Percentiles rank a stretch among this genome's conserved stretches.
phyloP scores from a whole-genome alignment of 2,888 invertebrate species.

The Calameuta filiformis region DNA sequence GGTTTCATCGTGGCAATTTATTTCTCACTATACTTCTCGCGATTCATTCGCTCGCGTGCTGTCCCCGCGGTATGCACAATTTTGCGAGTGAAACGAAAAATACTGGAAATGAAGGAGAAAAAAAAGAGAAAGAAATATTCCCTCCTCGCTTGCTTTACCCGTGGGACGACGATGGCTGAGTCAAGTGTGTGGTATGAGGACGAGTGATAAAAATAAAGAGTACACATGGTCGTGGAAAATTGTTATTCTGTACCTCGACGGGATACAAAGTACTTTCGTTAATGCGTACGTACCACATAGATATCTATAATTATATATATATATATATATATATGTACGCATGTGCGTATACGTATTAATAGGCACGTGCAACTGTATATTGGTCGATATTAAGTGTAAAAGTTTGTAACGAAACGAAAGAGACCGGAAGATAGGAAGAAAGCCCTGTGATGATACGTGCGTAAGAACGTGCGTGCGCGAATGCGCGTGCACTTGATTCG shows the following conservation, averaged over 20 bases:
- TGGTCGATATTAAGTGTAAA: constrained; percentile 12
- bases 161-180: neutral
- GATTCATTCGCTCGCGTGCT: neutral
- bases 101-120: neutral
- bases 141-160: neutral
- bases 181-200: neutral
- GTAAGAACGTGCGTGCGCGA: neutral
- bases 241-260: neutral
- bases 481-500: neutral
- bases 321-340: constrained; percentile 6
- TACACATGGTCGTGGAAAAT: neutral
- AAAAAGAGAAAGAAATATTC: constrained; percentile 6
- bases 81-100: neutral
- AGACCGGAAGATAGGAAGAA: constrained; percentile 2
- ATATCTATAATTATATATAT: constrained; percentile 13
- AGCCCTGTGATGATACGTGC: neutral
- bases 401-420: constrained; percentile 8
- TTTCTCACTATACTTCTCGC: neutral
- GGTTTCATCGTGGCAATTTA: neutral
- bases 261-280: neutral
- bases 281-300: neutral
- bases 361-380: constrained; percentile 12
- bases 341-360: constrained; percentile 2
- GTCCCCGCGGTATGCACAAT: neutral
- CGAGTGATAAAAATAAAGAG: neutral